A percentile compares a stretch with the other conserved stretches of the same genome.
Conservation (phyloP, 2,888 invertebrate species). For the Agriopis aurantiaria region DNA sequence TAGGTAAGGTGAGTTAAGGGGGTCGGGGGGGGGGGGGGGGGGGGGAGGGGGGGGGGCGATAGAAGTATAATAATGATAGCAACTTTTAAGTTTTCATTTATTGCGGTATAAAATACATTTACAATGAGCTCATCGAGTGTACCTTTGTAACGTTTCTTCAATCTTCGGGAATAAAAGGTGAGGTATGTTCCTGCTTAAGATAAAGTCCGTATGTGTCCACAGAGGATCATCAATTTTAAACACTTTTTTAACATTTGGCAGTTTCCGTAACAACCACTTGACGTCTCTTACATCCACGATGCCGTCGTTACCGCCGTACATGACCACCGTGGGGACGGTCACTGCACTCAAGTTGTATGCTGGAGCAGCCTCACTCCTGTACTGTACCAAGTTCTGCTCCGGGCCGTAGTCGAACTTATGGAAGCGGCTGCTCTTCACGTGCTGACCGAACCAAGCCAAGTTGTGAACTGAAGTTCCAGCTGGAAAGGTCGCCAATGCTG, state of each 20-base stretch:
- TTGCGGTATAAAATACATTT: too few species aligned
- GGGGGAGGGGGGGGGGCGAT: too few species aligned
- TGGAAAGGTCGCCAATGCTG: constrained; percentile 62
- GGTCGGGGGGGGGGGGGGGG: too few species aligned
- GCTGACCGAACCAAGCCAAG: constrained; percentile 68
- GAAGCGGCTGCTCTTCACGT: constrained; percentile 51
- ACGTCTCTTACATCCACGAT: constrained; percentile 87
- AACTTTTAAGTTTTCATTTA: too few species aligned
- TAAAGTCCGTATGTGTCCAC: constrained; percentile 55
- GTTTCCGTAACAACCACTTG: constrained; percentile 74
- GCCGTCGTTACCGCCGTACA: constrained; percentile 81
- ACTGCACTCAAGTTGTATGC: constrained; percentile 62
- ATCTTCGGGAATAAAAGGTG: constrained; percentile 48
- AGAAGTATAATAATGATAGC: too few species aligned
- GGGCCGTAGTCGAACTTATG: constrained; percentile 69
- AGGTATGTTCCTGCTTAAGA: constrained; percentile 41
- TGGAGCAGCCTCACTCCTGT: constrained; percentile 63
- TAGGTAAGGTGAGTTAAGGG: too few species aligned
- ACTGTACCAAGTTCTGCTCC: constrained; percentile 57
- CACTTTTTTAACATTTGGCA: constrained; percentile 86
- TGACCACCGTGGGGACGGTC: constrained; percentile 59
- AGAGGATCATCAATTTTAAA: constrained; percentile 82
- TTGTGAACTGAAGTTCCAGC: constrained; percentile 66
- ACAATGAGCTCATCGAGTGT: too few species aligned
- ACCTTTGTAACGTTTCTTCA: constrained; percentile 71